Base-by-base conservation (phyloP, 2,797 vertebrate genomes). In the Notamacropus eugenii region DNA sequence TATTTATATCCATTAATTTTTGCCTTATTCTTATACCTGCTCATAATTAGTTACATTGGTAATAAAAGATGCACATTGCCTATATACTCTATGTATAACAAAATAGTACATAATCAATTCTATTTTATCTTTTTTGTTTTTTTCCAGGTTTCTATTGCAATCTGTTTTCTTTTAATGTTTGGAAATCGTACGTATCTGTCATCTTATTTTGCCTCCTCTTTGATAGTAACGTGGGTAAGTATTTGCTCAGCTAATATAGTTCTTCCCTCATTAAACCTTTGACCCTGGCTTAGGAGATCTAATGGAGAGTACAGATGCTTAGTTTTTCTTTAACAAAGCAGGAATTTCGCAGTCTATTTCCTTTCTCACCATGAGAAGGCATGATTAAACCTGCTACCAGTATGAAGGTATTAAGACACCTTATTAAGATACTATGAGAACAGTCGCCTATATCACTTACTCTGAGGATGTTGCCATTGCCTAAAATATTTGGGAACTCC, bases 121-220 rank as follows among this genome's bases (percentile, higher is more conserved):
- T 82, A 46, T 46, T 82, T 74, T 24, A 24, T 82, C 67, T 40
- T 24, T 24, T 82, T 82, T 82, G 67, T 46, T 82, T 58, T 59
- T 97, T 96, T 96, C 92, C 98, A 99, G 99, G 87, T 99, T 96
- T 99, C 99, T 0, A 98, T 99, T 50, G 97, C 97, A 0, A 95
- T 99, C 95, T 99, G 99, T 98, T 99, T 99, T 24, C 34, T 99
- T 92, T 98, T 99, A 96, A 99, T 99, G 99, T 99, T 99, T 95
- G 99, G 99, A 1, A 99, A 99, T 98, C 98, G 99, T 91, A 99
- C 99, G 99, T 99, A 99, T 93, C 98, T 99, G 98, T 99, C 99
- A 13, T 99, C 99, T 96, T 99, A 99, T 97, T 99, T 99, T 90
- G 99, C 99, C 97, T 99, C 99, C 40, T 99, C 99, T 0, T 98